phyloP scores from a whole-genome alignment of 2,797 vertebrate genomes.

The Danio tinwini region DNA sequence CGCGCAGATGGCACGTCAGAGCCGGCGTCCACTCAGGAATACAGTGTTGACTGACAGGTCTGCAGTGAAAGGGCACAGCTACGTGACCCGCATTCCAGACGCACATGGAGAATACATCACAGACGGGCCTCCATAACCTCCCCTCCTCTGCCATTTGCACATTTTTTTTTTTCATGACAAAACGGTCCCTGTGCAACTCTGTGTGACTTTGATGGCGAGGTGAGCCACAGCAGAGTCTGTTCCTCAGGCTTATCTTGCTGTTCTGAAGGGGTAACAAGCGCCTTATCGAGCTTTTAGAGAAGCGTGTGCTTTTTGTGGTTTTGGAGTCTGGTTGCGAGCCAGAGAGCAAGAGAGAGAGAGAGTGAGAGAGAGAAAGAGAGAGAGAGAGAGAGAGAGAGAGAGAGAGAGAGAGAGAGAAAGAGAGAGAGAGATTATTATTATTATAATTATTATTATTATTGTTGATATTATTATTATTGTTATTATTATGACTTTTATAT shows the following conservation, averaged over 20 bases:
- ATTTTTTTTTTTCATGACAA: conserved; percentile 31
- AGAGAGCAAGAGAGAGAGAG: not conserved
- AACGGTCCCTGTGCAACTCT: conserved; percentile 49
- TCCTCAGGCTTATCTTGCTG: conserved; percentile 77
- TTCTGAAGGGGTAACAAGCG: conserved; percentile 71
- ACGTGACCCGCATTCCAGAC: conserved; percentile 77
- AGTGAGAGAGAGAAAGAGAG: not conserved
- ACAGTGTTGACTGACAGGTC: conserved; percentile 77
- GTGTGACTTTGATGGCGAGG: conserved; percentile 49
- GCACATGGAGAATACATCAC: conserved; percentile 59
- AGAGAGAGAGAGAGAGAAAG: too few relatives aligned
- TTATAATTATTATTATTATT: too few relatives aligned
- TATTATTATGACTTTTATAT: too few relatives aligned
- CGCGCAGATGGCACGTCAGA: conserved; percentile 65
- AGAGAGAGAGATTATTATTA: too few relatives aligned
- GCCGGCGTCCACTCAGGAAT: conserved; percentile 73
- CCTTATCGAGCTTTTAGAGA: conserved; percentile 58
- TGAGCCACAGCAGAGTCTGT: conserved; percentile 28
- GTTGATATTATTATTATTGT: too few relatives aligned
- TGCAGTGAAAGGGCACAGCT: conserved; percentile 80
- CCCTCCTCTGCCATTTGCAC: conserved; percentile 35
- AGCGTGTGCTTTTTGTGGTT: conserved; percentile 44
- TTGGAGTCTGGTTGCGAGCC: conserved; percentile 22
- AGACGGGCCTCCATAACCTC: conserved; percentile 39
- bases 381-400: too few relatives aligned